Percentiles rank a stretch among this genome's conserved stretches.
These are phyloP conservation scores for Benthosema pterotum DNA, from an alignment of 2,797 vertebrate genomes.

Conservation along the genomic window DNA sequence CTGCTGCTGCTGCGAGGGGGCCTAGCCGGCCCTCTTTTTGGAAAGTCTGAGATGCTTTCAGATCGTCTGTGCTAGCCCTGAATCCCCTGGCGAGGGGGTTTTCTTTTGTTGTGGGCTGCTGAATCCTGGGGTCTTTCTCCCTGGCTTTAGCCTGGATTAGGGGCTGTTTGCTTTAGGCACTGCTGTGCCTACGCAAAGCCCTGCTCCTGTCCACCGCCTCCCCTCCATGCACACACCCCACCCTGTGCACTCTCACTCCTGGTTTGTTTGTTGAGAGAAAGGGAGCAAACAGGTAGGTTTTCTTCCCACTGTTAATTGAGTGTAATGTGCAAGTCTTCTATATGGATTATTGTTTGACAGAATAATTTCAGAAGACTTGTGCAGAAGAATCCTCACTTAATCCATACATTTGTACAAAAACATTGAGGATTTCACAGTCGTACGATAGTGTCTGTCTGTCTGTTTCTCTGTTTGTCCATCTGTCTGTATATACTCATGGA, in stretches of 20 bases:
- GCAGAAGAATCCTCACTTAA: too few relatives aligned
- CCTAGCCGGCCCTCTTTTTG: constrained; percentile 7
- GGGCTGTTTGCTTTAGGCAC: constrained; percentile 61
- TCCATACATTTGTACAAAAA: too few relatives aligned
- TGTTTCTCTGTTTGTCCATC: not conserved
- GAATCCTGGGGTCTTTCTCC: constrained; percentile 60
- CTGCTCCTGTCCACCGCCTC: constrained; percentile 14
- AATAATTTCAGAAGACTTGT: too few relatives aligned
- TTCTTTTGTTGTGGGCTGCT: constrained; percentile 54
- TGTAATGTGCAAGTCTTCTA: too few relatives aligned
- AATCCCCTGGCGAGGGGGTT: constrained; percentile 39
- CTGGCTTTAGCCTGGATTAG: constrained; percentile 62
- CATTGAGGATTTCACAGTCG: too few relatives aligned
- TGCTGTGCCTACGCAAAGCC: constrained; percentile 41
- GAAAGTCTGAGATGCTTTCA: constrained; percentile 30
- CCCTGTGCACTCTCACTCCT: not conserved
- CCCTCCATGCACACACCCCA: not conserved
- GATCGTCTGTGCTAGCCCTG: constrained; percentile 18
- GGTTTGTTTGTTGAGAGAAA: too few relatives aligned
- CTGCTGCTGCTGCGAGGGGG: constrained; percentile 9
- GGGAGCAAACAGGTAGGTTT: too few relatives aligned
- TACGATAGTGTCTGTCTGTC: not conserved
- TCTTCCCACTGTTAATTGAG: too few relatives aligned
- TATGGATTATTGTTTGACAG: too few relatives aligned
- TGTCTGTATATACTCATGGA: too few relatives aligned